A percentile compares a stretch with the other conserved stretches of the same genome.
phyloP scores from a whole-genome alignment of 2,113 vertebrate species.

The Smithornis capensis region DNA sequence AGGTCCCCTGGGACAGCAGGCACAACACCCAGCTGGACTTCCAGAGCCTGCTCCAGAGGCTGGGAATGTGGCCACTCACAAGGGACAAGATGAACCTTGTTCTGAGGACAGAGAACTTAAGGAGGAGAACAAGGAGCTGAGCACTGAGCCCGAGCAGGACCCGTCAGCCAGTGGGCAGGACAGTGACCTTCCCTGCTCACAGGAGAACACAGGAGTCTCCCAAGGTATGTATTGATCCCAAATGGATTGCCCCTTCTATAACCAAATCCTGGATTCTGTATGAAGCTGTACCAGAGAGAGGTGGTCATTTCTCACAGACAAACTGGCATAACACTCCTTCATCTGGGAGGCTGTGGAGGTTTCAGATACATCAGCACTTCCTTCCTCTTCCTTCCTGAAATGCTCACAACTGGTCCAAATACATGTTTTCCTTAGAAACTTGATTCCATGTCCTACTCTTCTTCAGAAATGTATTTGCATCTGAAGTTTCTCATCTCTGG shows the following conservation, averaged over 20 bases:
- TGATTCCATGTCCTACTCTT: background rate
- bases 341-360: background rate
- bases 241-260: background rate
- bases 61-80: background rate
- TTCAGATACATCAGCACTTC: background rate
- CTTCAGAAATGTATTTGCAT: background rate
- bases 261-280: background rate
- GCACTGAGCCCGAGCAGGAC: background rate
- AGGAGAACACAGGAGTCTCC: conserved; percentile 37
- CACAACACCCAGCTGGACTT: background rate
- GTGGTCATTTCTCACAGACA: background rate
- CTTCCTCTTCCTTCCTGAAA: background rate
- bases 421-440: background rate
- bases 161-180: background rate
- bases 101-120: background rate
- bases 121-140: background rate
- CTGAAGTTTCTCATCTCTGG: background rate
- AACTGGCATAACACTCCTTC: background rate
- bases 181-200: background rate
- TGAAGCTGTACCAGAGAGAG: background rate
- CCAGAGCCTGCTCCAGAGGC: background rate
- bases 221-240: conserved; percentile 51
- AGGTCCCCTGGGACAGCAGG: background rate
- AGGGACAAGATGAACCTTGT: conserved; percentile 5
- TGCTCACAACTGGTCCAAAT: background rate